These are phyloP conservation scores for Eucidaris tribuloides DNA, from an alignment of 35 echinoderm and acorn worm genomes.

Conservation along the genomic window DNA sequence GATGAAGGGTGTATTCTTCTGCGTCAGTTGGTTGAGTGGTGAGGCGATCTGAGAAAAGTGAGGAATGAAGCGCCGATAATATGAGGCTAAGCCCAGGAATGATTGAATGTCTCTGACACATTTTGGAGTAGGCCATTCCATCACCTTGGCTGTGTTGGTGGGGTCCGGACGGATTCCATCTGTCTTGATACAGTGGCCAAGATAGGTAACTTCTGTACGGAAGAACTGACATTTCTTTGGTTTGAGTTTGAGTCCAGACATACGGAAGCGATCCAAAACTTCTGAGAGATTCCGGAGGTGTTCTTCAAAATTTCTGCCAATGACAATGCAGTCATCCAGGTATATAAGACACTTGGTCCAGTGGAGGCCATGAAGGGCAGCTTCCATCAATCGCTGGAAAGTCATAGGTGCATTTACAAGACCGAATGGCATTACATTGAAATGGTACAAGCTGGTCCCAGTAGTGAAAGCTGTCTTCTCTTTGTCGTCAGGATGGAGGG, in stretches of 20 bases:
- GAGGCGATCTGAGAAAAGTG: conserved; percentile 16
- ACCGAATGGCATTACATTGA: conserved; percentile 73
- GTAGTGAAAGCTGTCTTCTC: conserved; percentile 77
- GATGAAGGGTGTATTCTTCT: neutral
- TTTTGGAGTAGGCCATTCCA: conserved; percentile 11
- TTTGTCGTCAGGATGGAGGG: conserved; percentile 6
- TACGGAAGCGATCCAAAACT: conserved; percentile 15
- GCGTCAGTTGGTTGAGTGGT: conserved; percentile 15
- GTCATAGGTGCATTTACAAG: conserved; percentile 65
- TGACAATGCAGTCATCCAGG: conserved; percentile 57
- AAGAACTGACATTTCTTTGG: conserved; percentile 57
- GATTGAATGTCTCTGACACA: neutral
- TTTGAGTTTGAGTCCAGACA: conserved; percentile 44
- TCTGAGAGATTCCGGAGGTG: conserved; percentile 7
- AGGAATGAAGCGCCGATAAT: conserved; percentile 17
- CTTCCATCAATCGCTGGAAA: conserved; percentile 64
- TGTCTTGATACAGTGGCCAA: conserved; percentile 21
- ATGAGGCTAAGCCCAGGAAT: conserved; percentile 18
- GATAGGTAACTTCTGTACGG: conserved; percentile 23
- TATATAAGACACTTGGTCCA: conserved; percentile 54
- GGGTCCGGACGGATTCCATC: conserved; percentile 23
- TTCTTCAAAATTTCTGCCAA: conserved; percentile 58
- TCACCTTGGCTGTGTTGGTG: neutral
- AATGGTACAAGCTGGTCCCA: conserved; percentile 52
- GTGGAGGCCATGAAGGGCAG: conserved; percentile 60